Percentiles rank a stretch among this genome's conserved stretches.
Conservation (phyloP, 2,888 invertebrate genomes). For the Mellilla xanthometata region DNA sequence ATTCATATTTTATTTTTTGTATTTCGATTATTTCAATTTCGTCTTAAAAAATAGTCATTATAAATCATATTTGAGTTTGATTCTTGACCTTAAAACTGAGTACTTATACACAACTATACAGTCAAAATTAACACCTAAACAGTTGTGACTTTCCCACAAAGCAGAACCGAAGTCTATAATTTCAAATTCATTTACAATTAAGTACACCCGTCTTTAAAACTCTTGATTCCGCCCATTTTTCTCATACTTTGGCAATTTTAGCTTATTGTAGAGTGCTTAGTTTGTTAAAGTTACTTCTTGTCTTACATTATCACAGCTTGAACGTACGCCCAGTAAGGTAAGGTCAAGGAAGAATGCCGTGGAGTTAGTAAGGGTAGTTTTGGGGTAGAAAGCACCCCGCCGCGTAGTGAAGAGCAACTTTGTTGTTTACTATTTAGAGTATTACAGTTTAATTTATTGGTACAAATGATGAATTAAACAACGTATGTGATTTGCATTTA, state of each 20-base stretch:
- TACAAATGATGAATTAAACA: conserved; percentile 35
- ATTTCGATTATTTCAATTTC: too few relatives aligned
- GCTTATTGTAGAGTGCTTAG: conserved; percentile 40
- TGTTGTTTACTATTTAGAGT: conserved; percentile 55
- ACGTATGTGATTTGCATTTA: too few relatives aligned
- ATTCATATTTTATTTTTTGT: too few relatives aligned
- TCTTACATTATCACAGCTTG: conserved; percentile 61
- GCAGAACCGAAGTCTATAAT: conserved; percentile 22
- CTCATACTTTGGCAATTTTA: conserved; percentile 36
- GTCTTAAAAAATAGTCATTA: too few relatives aligned
- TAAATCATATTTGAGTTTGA: too few relatives aligned
- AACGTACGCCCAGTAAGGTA: conserved; percentile 38
- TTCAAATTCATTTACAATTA: conserved; percentile 20
- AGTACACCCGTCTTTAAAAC: conserved; percentile 23
- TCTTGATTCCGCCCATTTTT: conserved; percentile 42
- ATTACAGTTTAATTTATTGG: conserved; percentile 65
- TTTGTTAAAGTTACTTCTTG: conserved; percentile 26
- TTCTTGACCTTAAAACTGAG: too few relatives aligned
- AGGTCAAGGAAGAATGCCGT: conserved; percentile 16
- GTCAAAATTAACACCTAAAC: neutral
- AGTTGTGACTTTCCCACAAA: conserved; percentile 25
- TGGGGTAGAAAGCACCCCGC: conserved; percentile 51
- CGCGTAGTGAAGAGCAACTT: conserved; percentile 48
- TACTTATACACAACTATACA: neutral
- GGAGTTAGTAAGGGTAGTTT: conserved; percentile 15